Evolutionary conservation across 2,888 invertebrate species (phyloP).

Genomic region (Tromatobia lineatoria): DNA sequence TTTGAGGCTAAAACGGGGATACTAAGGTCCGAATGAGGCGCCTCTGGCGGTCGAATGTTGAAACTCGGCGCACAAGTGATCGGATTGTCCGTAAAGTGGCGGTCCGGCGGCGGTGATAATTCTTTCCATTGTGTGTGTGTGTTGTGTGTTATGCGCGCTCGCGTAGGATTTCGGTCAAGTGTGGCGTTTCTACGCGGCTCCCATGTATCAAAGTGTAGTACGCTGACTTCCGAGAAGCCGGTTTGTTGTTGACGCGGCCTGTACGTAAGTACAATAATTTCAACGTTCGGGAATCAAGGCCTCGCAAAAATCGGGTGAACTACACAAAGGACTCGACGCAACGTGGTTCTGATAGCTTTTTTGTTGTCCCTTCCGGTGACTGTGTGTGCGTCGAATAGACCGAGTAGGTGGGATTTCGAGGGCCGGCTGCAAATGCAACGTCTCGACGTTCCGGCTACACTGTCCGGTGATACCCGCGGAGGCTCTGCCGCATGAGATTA

Average conservation of each 20-base stretch:
- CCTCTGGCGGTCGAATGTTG: background rate
- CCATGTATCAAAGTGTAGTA: conserved; percentile 5
- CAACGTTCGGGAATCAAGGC: background rate
- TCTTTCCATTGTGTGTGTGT: background rate
- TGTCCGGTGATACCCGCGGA: conserved; percentile 37
- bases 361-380: conserved; percentile 18
- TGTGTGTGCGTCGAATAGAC: conserved; percentile 22
- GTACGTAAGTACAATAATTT: conserved; percentile 51
- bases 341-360: conserved; percentile 43
- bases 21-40: no score
- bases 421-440: conserved; percentile 67
- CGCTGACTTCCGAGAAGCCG: conserved; percentile 45
- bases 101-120: conserved; percentile 43
- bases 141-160: conserved; percentile 52
- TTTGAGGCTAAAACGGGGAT: no score
- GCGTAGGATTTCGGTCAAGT: conserved; percentile 38
- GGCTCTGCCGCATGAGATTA: conserved; percentile 60
- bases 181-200: conserved; percentile 44
- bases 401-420: conserved; percentile 46
- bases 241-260: conserved; percentile 60
- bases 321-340: background rate
- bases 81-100: conserved; percentile 48
- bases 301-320: background rate
- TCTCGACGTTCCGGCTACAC: conserved; percentile 55
- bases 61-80: background rate